phyloP scores from a whole-genome alignment of 1,140 invertebrate genomes.

The Cotesia chilonis region DNA sequence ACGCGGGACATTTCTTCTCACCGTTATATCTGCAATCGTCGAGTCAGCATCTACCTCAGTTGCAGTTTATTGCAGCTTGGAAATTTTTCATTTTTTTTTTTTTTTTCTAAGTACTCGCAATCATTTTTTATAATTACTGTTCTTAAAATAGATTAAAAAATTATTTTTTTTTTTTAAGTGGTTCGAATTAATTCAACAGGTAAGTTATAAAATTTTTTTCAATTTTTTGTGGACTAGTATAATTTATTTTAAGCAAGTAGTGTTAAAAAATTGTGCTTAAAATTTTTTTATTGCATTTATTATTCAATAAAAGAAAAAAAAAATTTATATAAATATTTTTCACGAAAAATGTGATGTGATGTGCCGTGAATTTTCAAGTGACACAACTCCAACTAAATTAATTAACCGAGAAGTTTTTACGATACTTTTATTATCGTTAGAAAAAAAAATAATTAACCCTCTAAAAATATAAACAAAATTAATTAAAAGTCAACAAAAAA shows the following conservation, averaged over 20 bases:
- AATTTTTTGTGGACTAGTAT: no score
- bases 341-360: no score
- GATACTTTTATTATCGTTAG: background rate
- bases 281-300: no score
- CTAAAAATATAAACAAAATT: background rate
- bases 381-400: background rate
- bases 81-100: background rate
- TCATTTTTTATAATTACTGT: background rate
- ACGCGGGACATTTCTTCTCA: slow-evolving; percentile 14
- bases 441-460: background rate
- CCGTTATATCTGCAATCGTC: slow-evolving; percentile 12
- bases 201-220: no score
- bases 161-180: no score
- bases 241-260: no score
- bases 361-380: background rate
- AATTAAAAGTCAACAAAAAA: background rate
- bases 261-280: no score
- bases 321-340: no score
- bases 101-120: background rate
- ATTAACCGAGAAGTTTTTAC: background rate
- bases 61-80: background rate
- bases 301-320: background rate
- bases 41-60: background rate
- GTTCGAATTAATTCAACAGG: no score
- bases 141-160: no score